Base-by-base conservation (phyloP, 92 coral and sea anemone species). In the Epizoanthus stellaris region DNA sequence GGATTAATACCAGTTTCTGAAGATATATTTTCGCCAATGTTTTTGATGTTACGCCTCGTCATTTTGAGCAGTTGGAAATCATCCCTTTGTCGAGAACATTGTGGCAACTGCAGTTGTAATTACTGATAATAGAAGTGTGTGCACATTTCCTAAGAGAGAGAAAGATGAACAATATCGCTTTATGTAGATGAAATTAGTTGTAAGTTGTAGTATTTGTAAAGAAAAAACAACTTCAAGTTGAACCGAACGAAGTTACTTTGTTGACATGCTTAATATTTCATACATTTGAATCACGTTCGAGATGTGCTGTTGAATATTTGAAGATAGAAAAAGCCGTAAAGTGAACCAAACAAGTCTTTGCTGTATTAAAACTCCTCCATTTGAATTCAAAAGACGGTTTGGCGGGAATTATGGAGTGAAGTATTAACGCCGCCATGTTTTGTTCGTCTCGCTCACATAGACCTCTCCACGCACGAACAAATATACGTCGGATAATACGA, bases 221-320 rank as follows among this genome's bases (percentile, higher is more conserved):
- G 82, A 77, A 77, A 59, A 77, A 38, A 77, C 64, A 60, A 13
- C 42, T 54, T 10, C 6, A 62, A 13, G 45, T 60, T 77, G n/a
- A 60, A 17, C 1, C 30, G 17, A 45, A 4, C 40, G 13, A 60
- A 76, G 53, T 60, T 56, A 19, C 38, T 56, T 36, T 61, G 30
- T 60, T 59, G 23, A 77, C 73, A 68, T 10, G 17, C 70, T 77
- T 77, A 39, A 77, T 39, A 76, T 38, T 77, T 60, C 20, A 38
- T 38, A 39, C 81, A 42, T 20, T 20, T 49, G 6, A 47, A 47
- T 47, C 54, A 47, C 54, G 6, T 49, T 8, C 56, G 56, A 39
- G 39, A 66, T 66, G 42, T 25, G 43, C 70, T 66, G 70, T 66
- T 39, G 70, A 66, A 19, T 38, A 72, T n/a, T 72, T 72, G 80